Evolutionary conservation across 2,888 invertebrate species (phyloP), one percentile per base, ranked within the genome.

Genomic region (Scaptodrosophila latifasciaeformis): DNA sequence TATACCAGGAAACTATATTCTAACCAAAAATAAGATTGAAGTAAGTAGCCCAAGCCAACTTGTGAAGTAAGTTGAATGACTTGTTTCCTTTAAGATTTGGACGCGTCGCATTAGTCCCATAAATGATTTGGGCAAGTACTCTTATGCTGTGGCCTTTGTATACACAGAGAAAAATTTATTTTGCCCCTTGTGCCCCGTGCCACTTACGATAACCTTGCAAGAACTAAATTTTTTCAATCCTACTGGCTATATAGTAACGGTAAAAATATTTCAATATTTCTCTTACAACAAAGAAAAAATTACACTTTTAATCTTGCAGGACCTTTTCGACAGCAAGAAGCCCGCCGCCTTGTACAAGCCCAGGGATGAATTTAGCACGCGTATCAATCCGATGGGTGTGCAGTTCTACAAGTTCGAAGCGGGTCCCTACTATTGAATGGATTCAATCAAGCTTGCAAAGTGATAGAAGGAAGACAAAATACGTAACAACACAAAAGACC

Each of bases 1-100:
- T 2, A 87, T 89, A 48, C 90, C 91, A 78, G 92, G 92, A 2
- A 79, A 78, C 45, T 83, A 89, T 40, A 63, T 87, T 12, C 59
- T 82, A 19, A 81, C 78, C 42, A 87, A 86, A 55, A 82, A 67
- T 19, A 65, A 76, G 18, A 71, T 85, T 24, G 82, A 86, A 70
- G 84, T 84, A 55, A 15, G 21, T 3, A 6, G 19, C 18, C 9
- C 27, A 27, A 27, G 27, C 27, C 4, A 27, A 4, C 9, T 6
- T 27, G 4, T 27, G 4, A 27, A 9, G 27, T 9, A 27, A 27
- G 9, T 6, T 9, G 5, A 6, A 27, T 27, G 9, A 27, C 27
- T 27, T 9, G 27, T 9, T 4, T 9, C 4, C 27, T 27, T 9
- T 6, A 10, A 86, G 86, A 70, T 84, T 19, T 88, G 88, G 88